Evolutionary conservation across 2,113 vertebrate species (phyloP), one percentile per base, ranked within the genome.

Genomic region (Oostethus manadensis): DNA sequence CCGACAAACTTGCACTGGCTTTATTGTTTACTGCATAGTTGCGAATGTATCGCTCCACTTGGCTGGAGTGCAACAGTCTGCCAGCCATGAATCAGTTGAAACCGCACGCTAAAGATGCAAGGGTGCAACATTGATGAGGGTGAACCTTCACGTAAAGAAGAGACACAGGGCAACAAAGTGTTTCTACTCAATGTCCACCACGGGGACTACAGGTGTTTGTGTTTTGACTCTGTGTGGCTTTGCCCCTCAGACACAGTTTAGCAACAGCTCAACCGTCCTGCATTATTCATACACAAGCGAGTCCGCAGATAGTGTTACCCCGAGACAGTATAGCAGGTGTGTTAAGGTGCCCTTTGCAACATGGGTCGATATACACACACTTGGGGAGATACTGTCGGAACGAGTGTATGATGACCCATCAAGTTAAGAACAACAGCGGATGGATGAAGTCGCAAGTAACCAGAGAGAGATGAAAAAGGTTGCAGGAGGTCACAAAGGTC

Each of bases 261-360:
- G 86, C 86, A 88, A 88, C 77, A 82, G 89, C 84, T 83, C 87
- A 85, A 88, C 79, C 89, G 66, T 63, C 74, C 60, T 96, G 80
- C 92, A 96, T 96, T 92, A 96, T 96, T 95, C 71, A 96, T 93
- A 87, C 47, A 47, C 46, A 80, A 72, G 70, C 54, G 53, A 92
- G 85, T 87, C 85, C 68, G 71, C 78, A 79, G 92, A 88, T 96
- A 92, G 74, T 75, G 87, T 95, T 96, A 94, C 94, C 84, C 84
- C 61, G 81, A 78, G 68, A 82, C 86, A 90, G 81, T 83, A 66
- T 80, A 78, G 80, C 55, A 55, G 42, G 63, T 80, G 83, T 82
- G 79, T 87, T 81, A 84, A 73, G 83, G 78, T 89, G 70, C 85
- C 82, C 81, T 67, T 81, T 84, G 64, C 64, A 84, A 73, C 67